Evolutionary conservation across 2,797 vertebrate genomes (phyloP), one percentile per base, ranked within the genome.

Genomic region (Chrysocyon brachyurus): DNA sequence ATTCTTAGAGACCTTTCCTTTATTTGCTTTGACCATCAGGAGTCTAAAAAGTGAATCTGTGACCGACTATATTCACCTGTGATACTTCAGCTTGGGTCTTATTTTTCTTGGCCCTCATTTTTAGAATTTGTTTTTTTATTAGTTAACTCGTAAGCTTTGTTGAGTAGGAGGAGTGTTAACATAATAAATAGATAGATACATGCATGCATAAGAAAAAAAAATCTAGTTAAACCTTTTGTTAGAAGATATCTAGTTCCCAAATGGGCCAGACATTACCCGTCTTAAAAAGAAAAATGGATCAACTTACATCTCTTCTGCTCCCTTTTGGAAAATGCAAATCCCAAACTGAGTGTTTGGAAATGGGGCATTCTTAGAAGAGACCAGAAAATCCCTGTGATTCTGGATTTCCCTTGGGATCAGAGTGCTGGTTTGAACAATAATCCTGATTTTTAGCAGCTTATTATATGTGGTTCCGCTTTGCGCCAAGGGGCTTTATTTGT

Each of bases 371-470:
- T 96, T 66, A 96, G 88, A 82, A 59, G 72, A 88, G 28, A 91
- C 52, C 21, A 92, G 72, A 84, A 93, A 92, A 79, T 95, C 46
- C 61, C 68, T 12, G 2, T 75, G 68, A 83, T 96, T 82, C 78
- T 88, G 21, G 57, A 64, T 49, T 95, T 11, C 89, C 46, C 28
- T 73, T 84, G 68, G 93, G 87, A 56, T 84, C 31, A 81, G n/a
- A 87, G 54, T 52, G 16, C 81, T 90, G 87, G 70, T 94, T 82
- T 94, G 84, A 93, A 89, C 75, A 85, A 88, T 56, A 72, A 73
- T 95, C 36, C 72, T 78, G 63, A 94, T 88, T 91, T 97, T 97
- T 96, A 94, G 57, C 85, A 96, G 75, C 26, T 77, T 93, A 56
- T 89, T 82, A 72, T 49, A 19, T 81, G 64, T 87, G 59, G 21